Conservation (phyloP, 1,140 invertebrate genomes). For the Penaeus japonicus region DNA sequence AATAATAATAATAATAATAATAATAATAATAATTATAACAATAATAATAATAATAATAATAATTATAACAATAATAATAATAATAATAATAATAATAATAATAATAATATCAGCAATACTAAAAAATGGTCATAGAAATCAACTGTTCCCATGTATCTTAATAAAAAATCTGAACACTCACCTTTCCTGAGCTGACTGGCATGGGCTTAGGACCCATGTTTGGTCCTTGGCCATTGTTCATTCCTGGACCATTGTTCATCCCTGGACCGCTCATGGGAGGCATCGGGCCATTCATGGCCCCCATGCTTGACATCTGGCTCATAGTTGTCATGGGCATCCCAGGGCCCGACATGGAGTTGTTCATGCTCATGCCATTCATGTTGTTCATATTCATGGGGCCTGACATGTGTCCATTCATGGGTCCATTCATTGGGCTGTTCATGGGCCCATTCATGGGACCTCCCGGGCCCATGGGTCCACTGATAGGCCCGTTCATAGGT, state of each 20-base stretch:
- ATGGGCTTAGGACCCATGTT: slow-evolving; percentile 73
- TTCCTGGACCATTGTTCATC: slow-evolving; percentile 63
- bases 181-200: slow-evolving; percentile 88
- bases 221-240: slow-evolving; percentile 59
- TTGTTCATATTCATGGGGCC: slow-evolving; percentile 58
- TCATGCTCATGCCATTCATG: slow-evolving; percentile 59
- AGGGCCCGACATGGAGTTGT: slow-evolving; percentile 58
- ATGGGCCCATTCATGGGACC: slow-evolving; percentile 62
- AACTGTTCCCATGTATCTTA: background rate
- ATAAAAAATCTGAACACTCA: slow-evolving; percentile 63
- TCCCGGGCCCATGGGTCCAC: slow-evolving; percentile 62
- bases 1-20: too few relatives aligned
- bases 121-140: background rate
- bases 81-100: too few relatives aligned
- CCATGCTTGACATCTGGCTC: slow-evolving; percentile 57
- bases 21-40: too few relatives aligned
- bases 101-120: too few relatives aligned
- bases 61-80: too few relatives aligned
- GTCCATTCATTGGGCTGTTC: slow-evolving; percentile 62
- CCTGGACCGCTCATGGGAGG: slow-evolving; percentile 63
- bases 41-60: too few relatives aligned
- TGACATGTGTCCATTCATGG: slow-evolving; percentile 60
- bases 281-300: slow-evolving; percentile 59
- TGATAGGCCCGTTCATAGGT: slow-evolving; percentile 49
- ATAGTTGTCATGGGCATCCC: slow-evolving; percentile 54